Base-by-base conservation (phyloP, 2,113 vertebrate genomes). In the Acanthisitta chloris region DNA sequence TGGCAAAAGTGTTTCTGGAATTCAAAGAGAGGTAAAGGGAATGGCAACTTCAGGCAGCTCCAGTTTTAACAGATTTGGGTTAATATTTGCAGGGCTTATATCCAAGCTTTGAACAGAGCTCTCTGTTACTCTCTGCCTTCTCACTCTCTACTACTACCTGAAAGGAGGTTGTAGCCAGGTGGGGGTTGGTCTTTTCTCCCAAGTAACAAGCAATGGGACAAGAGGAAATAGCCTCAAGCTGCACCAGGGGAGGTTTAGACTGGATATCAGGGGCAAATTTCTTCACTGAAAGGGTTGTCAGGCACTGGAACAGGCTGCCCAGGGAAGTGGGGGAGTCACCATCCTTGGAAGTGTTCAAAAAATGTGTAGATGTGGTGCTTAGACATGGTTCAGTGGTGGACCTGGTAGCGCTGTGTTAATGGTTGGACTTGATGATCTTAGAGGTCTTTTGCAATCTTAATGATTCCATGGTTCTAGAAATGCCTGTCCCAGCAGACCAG, bases 1-100 rank as follows among this genome's bases (percentile, higher is more conserved):
- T 99, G 86, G 99, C 99, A 59, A 99, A 99, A 96, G 99, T 99
- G 95, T 99, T 99, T 94, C 98, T 99, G 18, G 99, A 99, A 80
- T 99, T 99, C 98, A 99, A 99, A 88, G 99, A 99, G 96, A 98
- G 99, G 99, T 99, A 95, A 58, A 57, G 66, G 34, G 38, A 61
- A 45, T 16, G 11, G 1, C 1, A 9, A 43, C 15, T 38, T 38
- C 10, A 20, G 51, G 65, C 72, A 76, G 48, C 65, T 79, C 45
- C 17, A 7, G 5, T 36, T 87, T 57, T 6, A 81, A 42, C 45
- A 49, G 59, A 26, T 4, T 1, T 3, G 31, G 48, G 23, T 54
- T 62, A 10, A 28, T 17, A 5, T 40, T 57, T 66, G 42, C 5
- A 9, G 82, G 34, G 14, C 9, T 16, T 12, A 1, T 24, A 25